phyloP scores from a whole-genome alignment of 2,888 invertebrate genomes.

The Acanthosepion pharaonis region DNA sequence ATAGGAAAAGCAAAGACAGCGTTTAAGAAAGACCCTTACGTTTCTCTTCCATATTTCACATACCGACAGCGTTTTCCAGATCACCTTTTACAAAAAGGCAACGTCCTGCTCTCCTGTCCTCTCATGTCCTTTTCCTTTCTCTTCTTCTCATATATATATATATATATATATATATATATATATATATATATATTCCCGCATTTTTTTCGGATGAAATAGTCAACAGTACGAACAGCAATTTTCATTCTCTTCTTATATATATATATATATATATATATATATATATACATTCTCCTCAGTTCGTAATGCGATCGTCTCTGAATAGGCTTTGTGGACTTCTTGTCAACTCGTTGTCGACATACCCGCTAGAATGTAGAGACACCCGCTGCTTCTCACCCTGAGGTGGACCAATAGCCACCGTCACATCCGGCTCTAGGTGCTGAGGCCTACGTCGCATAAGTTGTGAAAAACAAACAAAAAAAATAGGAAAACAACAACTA shows the following conservation, averaged over 20 bases:
- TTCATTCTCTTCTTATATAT: no score
- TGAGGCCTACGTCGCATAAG: not conserved
- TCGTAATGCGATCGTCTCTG: not conserved
- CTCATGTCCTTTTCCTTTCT: not conserved
- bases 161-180: not conserved
- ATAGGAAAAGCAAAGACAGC: no score
- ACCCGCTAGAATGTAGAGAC: not conserved
- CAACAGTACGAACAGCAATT: not conserved
- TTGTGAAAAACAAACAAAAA: not conserved
- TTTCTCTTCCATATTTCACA: no score
- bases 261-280: no score
- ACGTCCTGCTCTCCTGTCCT: not conserved
- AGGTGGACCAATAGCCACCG: slow-evolving; percentile 15
- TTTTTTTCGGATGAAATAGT: not conserved
- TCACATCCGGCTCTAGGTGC: not conserved
- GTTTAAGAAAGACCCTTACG: no score
- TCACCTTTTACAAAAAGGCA: not conserved
- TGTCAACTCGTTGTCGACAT: not conserved
- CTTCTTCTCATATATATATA: not conserved
- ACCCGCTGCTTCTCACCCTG: slow-evolving; percentile 10
- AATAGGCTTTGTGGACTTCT: not conserved
- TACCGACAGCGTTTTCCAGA: not conserved
- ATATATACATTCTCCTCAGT: not conserved
- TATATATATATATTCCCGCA: not conserved
- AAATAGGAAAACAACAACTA: not conserved